Base-by-base conservation (phyloP, 2,888 invertebrate species). In the Scaptomyza cyrtandrae region DNA sequence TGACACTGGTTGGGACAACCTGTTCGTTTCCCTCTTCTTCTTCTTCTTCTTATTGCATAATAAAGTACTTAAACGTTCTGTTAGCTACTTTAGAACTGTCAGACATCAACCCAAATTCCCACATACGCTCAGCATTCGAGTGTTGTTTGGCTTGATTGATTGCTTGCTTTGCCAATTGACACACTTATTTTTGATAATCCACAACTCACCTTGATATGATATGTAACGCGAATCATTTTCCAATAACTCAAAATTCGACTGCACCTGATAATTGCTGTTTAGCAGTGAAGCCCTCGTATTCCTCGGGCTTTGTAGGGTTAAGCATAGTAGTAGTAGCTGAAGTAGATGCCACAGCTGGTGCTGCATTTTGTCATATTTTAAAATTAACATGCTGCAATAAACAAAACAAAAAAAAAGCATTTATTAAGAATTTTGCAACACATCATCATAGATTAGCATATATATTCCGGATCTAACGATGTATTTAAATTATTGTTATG, bases 151-250 rank as follows among this genome's bases (percentile, higher is more conserved):
- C 58, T 73, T 86, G 84, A 85, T 88, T 83, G 85, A 85, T 88
- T 78, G 71, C 55, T 41, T 16, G 41, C 41, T 16, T 1, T 41
- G 16, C 52, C 44, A 80, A 80, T 85, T 85, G 86, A 85, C 86
- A 82, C 31, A 75, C 50, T 80, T 86, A 6, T 50, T 73, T 74
- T 66, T 76, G 83, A 87, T 87, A 87, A 78, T 81, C 60, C 57
- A 56, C 6, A 29, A 81, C 82, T 84, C 82, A 92, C 92, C 92
- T 90, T 92, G 90, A 86, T 90, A 91, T 73, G 91, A 91, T 78
- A 92, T 91, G 71, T 89, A 92, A 67, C 92, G 90, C 68, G 92
- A 92, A 88, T 92, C 92, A 71, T 90, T 91, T 67, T 91, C 90
- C 74, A 88, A 72, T 62, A 90, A 72, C 54, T 90, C 91, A 65